phyloP scores from a whole-genome alignment of 2,797 vertebrate genomes.

The Hapalemur alaotrensis region DNA sequence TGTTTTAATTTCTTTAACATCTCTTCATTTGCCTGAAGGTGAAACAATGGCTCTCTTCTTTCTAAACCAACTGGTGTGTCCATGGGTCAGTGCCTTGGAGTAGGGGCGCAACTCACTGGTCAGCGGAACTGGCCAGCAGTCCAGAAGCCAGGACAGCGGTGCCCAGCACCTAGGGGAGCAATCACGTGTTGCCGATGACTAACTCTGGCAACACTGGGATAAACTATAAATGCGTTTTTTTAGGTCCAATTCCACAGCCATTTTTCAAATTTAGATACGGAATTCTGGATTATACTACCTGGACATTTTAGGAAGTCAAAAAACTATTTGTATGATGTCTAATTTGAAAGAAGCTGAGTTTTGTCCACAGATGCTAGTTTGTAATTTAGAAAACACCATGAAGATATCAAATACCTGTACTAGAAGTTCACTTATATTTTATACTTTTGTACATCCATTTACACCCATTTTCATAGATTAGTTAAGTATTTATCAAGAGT shows the following conservation, averaged over 20 bases:
- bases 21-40: background rate
- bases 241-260: conserved; percentile 19
- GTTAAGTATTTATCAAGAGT: background rate
- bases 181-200: background rate
- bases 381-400: background rate
- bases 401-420: background rate
- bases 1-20: background rate
- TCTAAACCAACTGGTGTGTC: background rate
- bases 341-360: conserved; percentile 4
- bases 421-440: background rate
- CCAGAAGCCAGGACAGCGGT: background rate
- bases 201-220: background rate
- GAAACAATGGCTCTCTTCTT: conserved; percentile 7
- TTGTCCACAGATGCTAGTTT: background rate
- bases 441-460: background rate
- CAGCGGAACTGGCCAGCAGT: accelerated
- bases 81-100: background rate
- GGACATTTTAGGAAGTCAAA: conserved; percentile 36
- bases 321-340: background rate
- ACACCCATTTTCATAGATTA: background rate
- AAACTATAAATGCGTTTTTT: conserved; percentile 26
- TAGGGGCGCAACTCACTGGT: accelerated
- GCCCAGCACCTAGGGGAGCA: background rate
- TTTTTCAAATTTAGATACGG: conserved; percentile 55
- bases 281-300: conserved; percentile 14